phyloP scores from a whole-genome alignment of 2,113 vertebrate species.

The Ciconia stormi region DNA sequence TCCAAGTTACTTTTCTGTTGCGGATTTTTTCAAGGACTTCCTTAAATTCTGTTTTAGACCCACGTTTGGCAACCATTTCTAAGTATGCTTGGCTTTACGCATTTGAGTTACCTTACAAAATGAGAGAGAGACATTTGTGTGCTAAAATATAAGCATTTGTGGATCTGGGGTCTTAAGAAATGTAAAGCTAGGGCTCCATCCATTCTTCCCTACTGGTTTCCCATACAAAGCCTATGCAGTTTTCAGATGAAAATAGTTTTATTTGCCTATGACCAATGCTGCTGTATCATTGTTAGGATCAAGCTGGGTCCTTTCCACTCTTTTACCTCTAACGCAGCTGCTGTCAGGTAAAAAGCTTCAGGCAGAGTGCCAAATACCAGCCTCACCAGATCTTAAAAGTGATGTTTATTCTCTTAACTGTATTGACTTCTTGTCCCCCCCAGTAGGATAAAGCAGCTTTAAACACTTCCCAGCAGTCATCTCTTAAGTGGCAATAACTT shows the following conservation, averaged over 20 bases:
- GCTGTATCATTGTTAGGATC: neutral
- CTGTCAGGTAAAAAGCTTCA: neutral
- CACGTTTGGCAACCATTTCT: neutral
- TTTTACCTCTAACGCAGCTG: neutral
- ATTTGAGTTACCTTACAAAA: neutral
- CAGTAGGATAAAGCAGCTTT: neutral
- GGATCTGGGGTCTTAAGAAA: neutral
- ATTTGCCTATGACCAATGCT: neutral
- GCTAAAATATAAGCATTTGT: neutral
- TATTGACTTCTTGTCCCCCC: neutral
- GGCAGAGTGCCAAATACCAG: neutral
- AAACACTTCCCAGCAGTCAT: neutral
- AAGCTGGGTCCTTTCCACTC: neutral
- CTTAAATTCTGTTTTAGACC: neutral
- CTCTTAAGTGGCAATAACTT: neutral
- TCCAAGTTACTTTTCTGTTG: neutral
- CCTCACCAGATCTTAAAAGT: neutral
- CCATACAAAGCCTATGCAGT: neutral
- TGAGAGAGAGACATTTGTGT: neutral
- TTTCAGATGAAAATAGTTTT: neutral
- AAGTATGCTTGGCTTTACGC: neutral
- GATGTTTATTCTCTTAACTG: neutral
- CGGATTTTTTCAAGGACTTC: neutral
- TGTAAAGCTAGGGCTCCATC: neutral
- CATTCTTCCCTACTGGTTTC: neutral